Conservation (phyloP, 2,888 invertebrate genomes). For the Iphiclides podalirius region DNA sequence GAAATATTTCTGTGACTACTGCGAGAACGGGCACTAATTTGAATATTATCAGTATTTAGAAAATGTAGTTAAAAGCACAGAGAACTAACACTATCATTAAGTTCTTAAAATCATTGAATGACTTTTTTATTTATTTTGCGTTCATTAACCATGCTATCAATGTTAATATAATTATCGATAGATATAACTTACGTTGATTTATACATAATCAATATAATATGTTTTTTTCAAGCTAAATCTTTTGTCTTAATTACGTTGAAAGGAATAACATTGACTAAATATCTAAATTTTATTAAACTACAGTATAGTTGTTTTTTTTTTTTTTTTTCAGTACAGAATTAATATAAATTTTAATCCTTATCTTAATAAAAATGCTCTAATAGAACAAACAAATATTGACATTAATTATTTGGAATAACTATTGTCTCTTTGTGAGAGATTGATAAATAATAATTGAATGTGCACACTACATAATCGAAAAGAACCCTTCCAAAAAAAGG, state of each 20-base stretch:
- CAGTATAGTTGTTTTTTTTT: slow-evolving; percentile 30
- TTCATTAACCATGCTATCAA: neutral
- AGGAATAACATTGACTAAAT: slow-evolving; percentile 11
- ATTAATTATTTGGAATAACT: neutral
- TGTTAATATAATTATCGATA: neutral
- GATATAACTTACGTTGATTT: neutral
- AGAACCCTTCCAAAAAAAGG: neutral
- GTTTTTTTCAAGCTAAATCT: neutral
- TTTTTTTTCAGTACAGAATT: slow-evolving; percentile 23
- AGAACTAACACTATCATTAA: neutral
- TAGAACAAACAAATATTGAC: slow-evolving; percentile 1
- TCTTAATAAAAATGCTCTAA: slow-evolving; percentile 21
- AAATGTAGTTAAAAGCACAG: neutral
- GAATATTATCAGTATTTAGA: slow-evolving; percentile 21
- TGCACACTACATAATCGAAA: neutral
- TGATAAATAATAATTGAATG: neutral
- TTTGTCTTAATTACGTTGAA: slow-evolving; percentile 5
- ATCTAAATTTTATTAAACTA: slow-evolving; percentile 24
- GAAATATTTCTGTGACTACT: slow-evolving; percentile 24
- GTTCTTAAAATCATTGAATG: neutral
- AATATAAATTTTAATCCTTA: slow-evolving; percentile 29
- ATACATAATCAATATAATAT: neutral
- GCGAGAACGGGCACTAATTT: slow-evolving; percentile 39
- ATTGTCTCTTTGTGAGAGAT: neutral
- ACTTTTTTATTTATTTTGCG: neutral